Evolutionary conservation across 2,113 vertebrate species (phyloP), one percentile per base, ranked within the genome.

Genomic region (Odontesthes bonariensis): DNA sequence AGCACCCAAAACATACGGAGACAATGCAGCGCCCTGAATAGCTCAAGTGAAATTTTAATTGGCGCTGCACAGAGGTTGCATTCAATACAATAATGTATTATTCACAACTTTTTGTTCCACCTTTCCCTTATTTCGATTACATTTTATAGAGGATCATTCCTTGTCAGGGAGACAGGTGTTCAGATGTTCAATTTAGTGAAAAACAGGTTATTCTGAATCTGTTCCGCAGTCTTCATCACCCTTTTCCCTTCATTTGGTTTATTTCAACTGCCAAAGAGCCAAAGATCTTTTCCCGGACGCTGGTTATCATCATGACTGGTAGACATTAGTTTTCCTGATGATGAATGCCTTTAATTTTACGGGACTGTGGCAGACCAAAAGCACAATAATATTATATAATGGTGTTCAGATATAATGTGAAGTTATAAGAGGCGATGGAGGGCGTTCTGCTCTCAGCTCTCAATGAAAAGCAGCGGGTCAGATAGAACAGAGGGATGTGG

Each of bases 21-120:
- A 86, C 74, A 82, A 57, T 73, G 20, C 2, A 44, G 56, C 60
- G 47, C 38, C 54, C 53, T 49, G 19, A 59, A 73, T 22, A 8
- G 23, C 75, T 64, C 70, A 27, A 20, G 61, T 81, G 83, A 81
- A 77, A 83, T 87, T 83, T 89, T 81, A 87, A 91, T 88, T 88
- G 77, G 14, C 6, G 0, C 17, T 4, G 33, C 32, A 49, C 32
- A 66, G 58, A 55, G 6, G 47, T 9, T 51, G 52, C 33, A 9
- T 60, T 42, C 63, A 35, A 17, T 71, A 31, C 32, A 42, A 27
- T n/a, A 14, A 22, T 73, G 47, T n/a, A 31, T 67, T 53, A 33
- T 31, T 61, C 49, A 23, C 52, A 44, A 56, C 38, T 40, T n/a
- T 31, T 22, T 56, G 13, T 12, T 27, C 58, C 51, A 20, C 23